A percentile compares a stretch with the other conserved stretches of the same genome.
Evolutionary conservation across 2,113 vertebrate species (phyloP).

Genomic region (Stomatorhinus ivindoensis): DNA sequence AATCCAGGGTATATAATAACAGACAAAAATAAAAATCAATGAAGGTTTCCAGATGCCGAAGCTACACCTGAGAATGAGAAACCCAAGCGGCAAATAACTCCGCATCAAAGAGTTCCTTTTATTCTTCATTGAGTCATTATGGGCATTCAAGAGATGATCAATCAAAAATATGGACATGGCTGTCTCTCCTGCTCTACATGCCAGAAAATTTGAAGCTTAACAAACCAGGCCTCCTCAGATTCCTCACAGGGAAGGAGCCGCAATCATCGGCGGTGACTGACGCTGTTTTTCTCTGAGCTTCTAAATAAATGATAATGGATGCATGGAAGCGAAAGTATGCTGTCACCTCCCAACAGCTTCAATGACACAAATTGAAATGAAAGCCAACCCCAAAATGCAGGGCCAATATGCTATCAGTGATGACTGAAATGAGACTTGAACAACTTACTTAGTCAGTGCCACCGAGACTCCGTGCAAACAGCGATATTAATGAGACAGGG

Average conservation of each 20-base stretch:
- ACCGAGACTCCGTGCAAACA: conserved; percentile 43
- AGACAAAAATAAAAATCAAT: conserved; percentile 16
- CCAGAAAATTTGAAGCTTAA: background rate
- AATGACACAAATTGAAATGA: conserved; percentile 4
- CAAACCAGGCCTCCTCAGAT: background rate
- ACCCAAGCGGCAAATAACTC: conserved; percentile 2
- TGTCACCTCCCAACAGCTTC: background rate
- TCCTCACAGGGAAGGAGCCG: background rate
- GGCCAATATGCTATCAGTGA: conserved; percentile 14
- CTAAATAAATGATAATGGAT: background rate
- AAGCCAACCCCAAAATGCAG: background rate
- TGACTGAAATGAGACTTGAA: conserved; percentile 33
- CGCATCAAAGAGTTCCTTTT: conserved; percentile 4
- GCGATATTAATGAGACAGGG: conserved; percentile 43
- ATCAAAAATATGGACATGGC: background rate
- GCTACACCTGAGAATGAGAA: conserved; percentile 16
- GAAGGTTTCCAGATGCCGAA: conserved; percentile 40
- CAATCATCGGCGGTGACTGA: background rate
- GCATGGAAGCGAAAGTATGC: background rate
- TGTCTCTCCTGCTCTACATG: background rate
- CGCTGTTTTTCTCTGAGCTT: background rate
- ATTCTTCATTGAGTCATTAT: background rate
- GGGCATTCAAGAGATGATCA: background rate
- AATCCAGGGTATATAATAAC: conserved; percentile 20
- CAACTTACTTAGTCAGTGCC: conserved; percentile 34